Evolutionary conservation across 37 sponge, comb jelly and placozoan species (phyloP).

Genomic region (Hexactinellida sp.): DNA sequence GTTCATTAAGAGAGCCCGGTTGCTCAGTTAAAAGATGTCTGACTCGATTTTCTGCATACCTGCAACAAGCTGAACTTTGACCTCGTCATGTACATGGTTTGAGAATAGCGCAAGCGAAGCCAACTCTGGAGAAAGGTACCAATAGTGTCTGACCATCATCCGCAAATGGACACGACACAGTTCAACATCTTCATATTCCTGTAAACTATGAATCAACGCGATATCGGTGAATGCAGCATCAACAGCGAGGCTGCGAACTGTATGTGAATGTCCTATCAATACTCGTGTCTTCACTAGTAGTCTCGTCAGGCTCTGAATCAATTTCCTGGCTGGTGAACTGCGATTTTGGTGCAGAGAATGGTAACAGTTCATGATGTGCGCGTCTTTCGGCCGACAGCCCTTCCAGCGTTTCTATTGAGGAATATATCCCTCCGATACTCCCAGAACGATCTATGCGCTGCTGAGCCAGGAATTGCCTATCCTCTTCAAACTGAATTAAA

Average conservation of each 20-base stretch:
- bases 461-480: conserved; percentile 13
- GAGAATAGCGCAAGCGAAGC: conserved; percentile 16
- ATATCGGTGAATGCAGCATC: conserved; percentile 8
- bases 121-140: conserved; percentile 12
- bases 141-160: conserved; percentile 9
- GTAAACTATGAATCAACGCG: conserved; percentile 1
- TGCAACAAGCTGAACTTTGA: conserved; percentile 16
- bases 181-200: background rate
- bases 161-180: background rate
- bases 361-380: conserved; percentile 10
- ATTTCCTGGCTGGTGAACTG: conserved; percentile 18
- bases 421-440: conserved; percentile 11
- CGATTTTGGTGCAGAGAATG: conserved; percentile 15
- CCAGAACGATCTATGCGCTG: conserved; percentile 9
- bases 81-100: conserved; percentile 16
- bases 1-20: conserved; percentile 16
- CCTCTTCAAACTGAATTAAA: conserved; percentile 18
- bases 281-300: conserved; percentile 10
- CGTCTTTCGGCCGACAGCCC: conserved; percentile 17
- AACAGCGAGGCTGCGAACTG: conserved; percentile 13
- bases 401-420: background rate
- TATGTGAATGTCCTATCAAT: conserved; percentile 7
- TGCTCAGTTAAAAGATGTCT: conserved; percentile 5
- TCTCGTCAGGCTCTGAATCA: conserved; percentile 15
- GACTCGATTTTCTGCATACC: background rate